These are phyloP conservation scores for Stratiomys singularior DNA, from an alignment of 2,888 invertebrate species.

Conservation along the genomic window DNA sequence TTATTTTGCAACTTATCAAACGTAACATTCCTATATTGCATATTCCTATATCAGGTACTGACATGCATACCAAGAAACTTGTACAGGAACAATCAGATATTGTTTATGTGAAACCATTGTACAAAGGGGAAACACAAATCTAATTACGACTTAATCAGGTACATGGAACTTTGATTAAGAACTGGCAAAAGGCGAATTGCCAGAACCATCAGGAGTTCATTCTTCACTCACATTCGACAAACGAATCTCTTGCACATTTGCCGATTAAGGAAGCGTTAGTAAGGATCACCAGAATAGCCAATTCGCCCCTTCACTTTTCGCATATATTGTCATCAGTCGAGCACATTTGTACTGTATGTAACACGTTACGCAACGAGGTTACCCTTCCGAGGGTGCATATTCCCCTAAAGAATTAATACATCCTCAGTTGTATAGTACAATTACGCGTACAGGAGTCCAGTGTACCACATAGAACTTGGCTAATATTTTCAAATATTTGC, in stretches of 20 bases:
- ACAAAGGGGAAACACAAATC: constrained; percentile 49
- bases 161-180: constrained; percentile 52
- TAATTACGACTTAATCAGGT: constrained; percentile 59
- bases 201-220: background rate
- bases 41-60: too few species aligned
- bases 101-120: constrained; percentile 3
- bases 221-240: background rate
- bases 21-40: too few species aligned
- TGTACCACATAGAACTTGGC: too few species aligned
- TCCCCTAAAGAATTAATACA: constrained; percentile 4
- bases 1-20: too few species aligned
- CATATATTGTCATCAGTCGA: background rate
- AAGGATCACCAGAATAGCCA: background rate
- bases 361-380: constrained; percentile 14
- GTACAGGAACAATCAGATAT: background rate
- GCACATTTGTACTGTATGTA: background rate
- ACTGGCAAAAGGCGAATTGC: constrained; percentile 47
- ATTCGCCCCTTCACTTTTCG: background rate
- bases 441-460: background rate
- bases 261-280: constrained; percentile 9
- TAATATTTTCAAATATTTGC: too few species aligned
- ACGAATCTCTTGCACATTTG: background rate
- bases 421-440: background rate
- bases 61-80: background rate
- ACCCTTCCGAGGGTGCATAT: constrained; percentile 31